phyloP scores from a whole-genome alignment of 2,888 invertebrate genomes.

The Drosophila aldrichi region DNA sequence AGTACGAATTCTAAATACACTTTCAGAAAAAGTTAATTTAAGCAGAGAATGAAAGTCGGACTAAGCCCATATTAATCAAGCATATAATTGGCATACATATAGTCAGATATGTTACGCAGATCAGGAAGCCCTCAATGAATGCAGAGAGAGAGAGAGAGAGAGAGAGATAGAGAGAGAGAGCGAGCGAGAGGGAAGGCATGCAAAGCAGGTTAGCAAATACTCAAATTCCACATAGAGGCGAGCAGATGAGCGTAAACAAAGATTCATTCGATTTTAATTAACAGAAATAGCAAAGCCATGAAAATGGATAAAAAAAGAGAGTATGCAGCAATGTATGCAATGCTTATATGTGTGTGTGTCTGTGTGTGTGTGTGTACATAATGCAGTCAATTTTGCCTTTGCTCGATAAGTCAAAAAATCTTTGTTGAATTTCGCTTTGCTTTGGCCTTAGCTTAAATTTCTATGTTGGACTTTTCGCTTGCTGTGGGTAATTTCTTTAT shows the following conservation, averaged over 20 bases:
- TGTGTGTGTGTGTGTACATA: slow-evolving; percentile 11
- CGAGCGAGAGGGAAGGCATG: neutral
- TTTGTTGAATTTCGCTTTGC: slow-evolving; percentile 43
- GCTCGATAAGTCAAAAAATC: slow-evolving; percentile 15
- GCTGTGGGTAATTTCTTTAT: slow-evolving; percentile 50
- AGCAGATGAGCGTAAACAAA: slow-evolving; percentile 29
- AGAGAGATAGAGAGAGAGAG: neutral
- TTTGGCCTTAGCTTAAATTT: slow-evolving; percentile 29
- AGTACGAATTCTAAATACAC: neutral
- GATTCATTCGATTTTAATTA: slow-evolving; percentile 77
- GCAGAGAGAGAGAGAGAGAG: neutral
- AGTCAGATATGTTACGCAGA: neutral
- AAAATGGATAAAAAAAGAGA: slow-evolving; percentile 15
- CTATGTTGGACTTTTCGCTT: neutral
- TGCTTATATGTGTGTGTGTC: neutral
- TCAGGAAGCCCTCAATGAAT: neutral
- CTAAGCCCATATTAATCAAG: neutral
- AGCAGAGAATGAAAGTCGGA: neutral
- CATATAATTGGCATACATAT: neutral
- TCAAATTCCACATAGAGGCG: slow-evolving; percentile 46
- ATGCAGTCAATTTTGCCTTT: slow-evolving; percentile 13
- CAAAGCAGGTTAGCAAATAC: slow-evolving; percentile 33
- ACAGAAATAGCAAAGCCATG: slow-evolving; percentile 43
- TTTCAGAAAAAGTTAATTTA: neutral
- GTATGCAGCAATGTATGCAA: slow-evolving; percentile 6